Percentiles rank a stretch among this genome's conserved stretches.
Conservation (phyloP, 2,797 vertebrate species). For the Selene dorsalis region DNA sequence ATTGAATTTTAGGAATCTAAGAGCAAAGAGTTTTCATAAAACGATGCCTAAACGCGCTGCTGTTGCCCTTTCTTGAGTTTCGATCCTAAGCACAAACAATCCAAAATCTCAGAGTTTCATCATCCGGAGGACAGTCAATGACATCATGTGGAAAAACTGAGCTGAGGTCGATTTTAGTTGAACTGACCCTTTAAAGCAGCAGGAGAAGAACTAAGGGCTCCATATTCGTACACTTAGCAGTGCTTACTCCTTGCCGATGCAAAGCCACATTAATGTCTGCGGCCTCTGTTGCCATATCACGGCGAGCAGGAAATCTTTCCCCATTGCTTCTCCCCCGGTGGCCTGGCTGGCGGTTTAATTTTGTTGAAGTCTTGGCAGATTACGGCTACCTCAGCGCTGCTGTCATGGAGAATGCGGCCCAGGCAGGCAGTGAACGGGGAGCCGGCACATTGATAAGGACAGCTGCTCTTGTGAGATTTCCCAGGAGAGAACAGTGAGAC, state of each 20-base stretch:
- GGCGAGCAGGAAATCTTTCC: slow-evolving; percentile 81
- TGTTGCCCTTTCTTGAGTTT: too few species aligned
- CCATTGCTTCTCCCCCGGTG: slow-evolving; percentile 68
- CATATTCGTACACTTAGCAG: slow-evolving; percentile 44
- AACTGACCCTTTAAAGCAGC: slow-evolving; percentile 45
- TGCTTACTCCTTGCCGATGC: slow-evolving; percentile 59
- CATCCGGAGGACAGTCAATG: background rate
- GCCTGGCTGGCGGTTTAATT: slow-evolving; percentile 82
- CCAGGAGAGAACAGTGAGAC: slow-evolving; percentile 81
- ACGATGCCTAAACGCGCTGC: background rate
- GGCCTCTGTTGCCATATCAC: slow-evolving; percentile 71
- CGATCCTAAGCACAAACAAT: background rate
- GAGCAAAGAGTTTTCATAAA: background rate
- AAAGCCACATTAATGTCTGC: slow-evolving; percentile 69
- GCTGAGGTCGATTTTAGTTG: background rate
- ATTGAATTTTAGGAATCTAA: too few species aligned
- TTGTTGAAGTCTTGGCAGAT: slow-evolving; percentile 83
- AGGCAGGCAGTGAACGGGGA: slow-evolving; percentile 71
- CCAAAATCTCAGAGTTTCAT: background rate
- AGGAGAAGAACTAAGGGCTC: slow-evolving; percentile 10
- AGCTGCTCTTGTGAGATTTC: slow-evolving; percentile 87
- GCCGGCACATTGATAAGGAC: slow-evolving; percentile 84
- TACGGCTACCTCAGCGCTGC: slow-evolving; percentile 78
- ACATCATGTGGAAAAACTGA: background rate
- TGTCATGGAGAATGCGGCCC: slow-evolving; percentile 81